Conservation (phyloP, 2,888 invertebrate genomes). For the Mystacides longicornis region DNA sequence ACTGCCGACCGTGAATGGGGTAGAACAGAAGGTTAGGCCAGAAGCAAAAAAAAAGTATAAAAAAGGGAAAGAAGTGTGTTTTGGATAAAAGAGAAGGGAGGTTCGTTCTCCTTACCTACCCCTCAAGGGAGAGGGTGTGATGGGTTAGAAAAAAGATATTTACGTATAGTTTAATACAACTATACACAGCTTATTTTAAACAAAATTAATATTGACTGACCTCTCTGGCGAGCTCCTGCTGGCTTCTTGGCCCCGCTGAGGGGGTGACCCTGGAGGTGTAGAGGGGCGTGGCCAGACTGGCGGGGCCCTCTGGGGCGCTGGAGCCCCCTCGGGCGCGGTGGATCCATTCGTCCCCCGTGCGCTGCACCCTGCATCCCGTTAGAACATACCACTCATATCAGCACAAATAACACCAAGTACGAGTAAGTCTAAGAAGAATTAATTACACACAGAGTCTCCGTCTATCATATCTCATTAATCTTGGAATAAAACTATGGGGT, state of each 20-base stretch:
- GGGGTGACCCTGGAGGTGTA: not conserved
- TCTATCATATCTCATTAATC: no score
- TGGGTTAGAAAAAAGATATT: not conserved
- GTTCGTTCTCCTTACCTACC: not conserved
- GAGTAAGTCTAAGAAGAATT: no score
- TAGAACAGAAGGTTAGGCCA: no score
- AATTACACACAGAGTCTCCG: no score
- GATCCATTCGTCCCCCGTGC: not conserved
- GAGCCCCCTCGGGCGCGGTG: not conserved
- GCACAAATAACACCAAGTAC: no score
- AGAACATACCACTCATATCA: conserved; percentile 4
- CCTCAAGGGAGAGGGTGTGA: not conserved
- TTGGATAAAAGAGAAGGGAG: not conserved
- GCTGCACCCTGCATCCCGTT: conserved; percentile 12
- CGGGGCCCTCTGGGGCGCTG: not conserved
- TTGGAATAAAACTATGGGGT: no score
- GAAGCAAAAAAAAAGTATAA: not conserved
- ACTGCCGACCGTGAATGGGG: no score
- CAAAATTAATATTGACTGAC: not conserved
- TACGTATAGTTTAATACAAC: not conserved
- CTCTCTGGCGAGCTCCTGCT: not conserved
- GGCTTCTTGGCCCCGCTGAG: not conserved
- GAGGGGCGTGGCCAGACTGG: not conserved
- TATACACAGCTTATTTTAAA: not conserved
- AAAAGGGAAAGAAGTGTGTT: not conserved